Evolutionary conservation across 1,140 invertebrate species (phyloP).

Genomic region (Brachionus angularis): DNA sequence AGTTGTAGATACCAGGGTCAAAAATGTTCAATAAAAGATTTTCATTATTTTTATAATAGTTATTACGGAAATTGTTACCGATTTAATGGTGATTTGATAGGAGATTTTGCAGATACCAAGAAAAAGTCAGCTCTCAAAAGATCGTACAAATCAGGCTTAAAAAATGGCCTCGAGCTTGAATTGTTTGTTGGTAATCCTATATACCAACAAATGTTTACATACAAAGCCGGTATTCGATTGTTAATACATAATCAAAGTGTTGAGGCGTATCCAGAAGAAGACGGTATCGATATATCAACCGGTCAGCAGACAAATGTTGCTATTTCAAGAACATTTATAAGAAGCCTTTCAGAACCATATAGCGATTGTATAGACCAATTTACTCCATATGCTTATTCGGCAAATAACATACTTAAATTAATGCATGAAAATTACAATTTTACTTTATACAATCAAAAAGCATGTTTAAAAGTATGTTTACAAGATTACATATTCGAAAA

Average conservation of each 20-base stretch:
- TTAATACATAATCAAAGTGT: conserved; percentile 12
- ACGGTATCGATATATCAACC: neutral
- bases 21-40: conserved; percentile 34
- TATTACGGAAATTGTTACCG: conserved; percentile 44
- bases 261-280: neutral
- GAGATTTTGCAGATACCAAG: too few relatives aligned
- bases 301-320: conserved; percentile 8
- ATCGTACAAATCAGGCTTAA: neutral
- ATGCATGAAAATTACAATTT: neutral
- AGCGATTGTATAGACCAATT: conserved; percentile 2
- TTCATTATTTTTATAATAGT: neutral
- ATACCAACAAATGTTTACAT: neutral
- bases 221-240: neutral
- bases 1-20: conserved; percentile 44
- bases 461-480: neutral
- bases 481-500: neutral
- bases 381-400: neutral
- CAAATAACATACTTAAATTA: neutral
- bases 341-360: neutral
- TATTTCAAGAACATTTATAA: neutral
- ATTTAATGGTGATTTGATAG: conserved; percentile 33
- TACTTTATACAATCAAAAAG: neutral
- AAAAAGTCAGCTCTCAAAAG: too few relatives aligned
- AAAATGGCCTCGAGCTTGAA: neutral
- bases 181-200: neutral